These are phyloP conservation scores for Limnephilus auricula DNA, from an alignment of 2,888 invertebrate genomes.

Conservation along the genomic window DNA sequence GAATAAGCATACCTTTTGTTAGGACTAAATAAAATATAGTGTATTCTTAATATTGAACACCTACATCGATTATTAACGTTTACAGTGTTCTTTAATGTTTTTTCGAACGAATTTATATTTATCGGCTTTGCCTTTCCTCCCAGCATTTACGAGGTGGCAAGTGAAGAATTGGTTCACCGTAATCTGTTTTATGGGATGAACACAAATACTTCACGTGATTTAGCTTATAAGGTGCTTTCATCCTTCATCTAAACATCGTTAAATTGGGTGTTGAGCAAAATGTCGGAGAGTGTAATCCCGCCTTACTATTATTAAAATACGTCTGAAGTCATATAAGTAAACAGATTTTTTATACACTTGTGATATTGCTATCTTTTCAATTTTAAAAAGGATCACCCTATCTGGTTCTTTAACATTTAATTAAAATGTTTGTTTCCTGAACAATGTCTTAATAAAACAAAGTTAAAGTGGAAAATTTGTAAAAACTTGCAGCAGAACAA, in stretches of 20 bases:
- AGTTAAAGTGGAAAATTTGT: too few species aligned
- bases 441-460: too few species aligned
- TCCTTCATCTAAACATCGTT: not conserved
- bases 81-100: not conserved
- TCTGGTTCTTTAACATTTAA: too few species aligned
- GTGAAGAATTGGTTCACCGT: not conserved
- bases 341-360: too few species aligned
- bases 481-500: too few species aligned
- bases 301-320: not conserved
- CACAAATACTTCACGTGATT: conserved; percentile 20
- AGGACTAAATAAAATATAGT: not conserved
- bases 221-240: not conserved
- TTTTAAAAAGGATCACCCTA: too few species aligned
- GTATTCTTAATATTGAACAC: not conserved
- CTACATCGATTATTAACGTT: not conserved
- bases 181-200: conserved; percentile 47
- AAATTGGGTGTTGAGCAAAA: not conserved
- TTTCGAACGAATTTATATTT: not conserved
- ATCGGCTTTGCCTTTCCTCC: not conserved
- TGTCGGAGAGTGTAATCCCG: not conserved
- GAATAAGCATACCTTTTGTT: not conserved
- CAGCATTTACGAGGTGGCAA: conserved; percentile 3
- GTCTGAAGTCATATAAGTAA: too few species aligned
- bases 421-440: too few species aligned
- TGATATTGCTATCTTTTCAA: too few species aligned